Conservation (phyloP, 2,888 invertebrate species). For the Latheticus oryzae region DNA sequence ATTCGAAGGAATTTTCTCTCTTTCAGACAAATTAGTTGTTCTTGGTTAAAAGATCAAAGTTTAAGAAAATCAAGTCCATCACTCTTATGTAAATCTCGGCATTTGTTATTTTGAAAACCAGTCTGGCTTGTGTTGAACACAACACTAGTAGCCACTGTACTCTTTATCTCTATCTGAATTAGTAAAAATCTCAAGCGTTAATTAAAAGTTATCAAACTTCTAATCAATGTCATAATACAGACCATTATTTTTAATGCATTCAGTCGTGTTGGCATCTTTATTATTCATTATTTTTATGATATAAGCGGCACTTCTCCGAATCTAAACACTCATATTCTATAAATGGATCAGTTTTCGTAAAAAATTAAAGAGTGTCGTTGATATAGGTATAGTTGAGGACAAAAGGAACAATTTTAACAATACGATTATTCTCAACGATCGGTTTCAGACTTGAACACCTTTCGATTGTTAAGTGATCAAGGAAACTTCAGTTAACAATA, state of each 20-base stretch:
- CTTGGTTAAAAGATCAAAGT: conserved; percentile 27
- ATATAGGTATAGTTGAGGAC: neutral
- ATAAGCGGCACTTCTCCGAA: conserved; percentile 15
- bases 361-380: conserved; percentile 27
- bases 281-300: conserved; percentile 52
- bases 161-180: conserved; percentile 57
- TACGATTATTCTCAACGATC: conserved; percentile 31
- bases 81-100: conserved; percentile 42
- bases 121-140: conserved; percentile 45
- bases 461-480: conserved; percentile 47
- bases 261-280: conserved; percentile 53
- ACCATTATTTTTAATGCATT: conserved; percentile 55
- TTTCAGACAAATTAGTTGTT: too few species aligned
- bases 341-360: too few species aligned
- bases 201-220: conserved; percentile 57
- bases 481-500: conserved; percentile 43
- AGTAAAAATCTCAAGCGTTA: conserved; percentile 58
- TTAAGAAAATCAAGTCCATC: too few species aligned
- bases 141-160: conserved; percentile 58
- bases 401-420: neutral
- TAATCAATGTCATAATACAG: conserved; percentile 54
- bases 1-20: too few species aligned
- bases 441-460: conserved; percentile 45
- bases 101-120: conserved; percentile 45
- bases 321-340: too few species aligned